Conservation (phyloP, 2,113 vertebrate species). For the Cynoglossus semilaevis region DNA sequence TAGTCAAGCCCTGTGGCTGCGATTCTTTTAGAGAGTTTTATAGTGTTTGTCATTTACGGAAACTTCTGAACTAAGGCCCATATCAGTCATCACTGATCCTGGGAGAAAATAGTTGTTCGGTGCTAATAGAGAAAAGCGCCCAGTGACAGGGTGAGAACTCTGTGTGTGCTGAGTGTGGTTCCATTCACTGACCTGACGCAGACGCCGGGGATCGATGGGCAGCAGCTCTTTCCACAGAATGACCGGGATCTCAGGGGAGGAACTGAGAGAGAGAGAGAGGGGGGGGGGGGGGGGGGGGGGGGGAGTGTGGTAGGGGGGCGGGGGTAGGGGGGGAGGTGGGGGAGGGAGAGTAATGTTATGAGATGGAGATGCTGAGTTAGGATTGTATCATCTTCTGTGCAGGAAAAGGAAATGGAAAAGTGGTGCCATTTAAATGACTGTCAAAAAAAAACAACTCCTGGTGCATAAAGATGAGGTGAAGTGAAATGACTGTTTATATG, state of each 20-base stretch:
- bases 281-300: constrained; percentile 32
- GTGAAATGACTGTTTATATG: too few species aligned
- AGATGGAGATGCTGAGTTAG: constrained; percentile 61
- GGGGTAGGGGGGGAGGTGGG: constrained; percentile 33
- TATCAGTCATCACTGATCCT: constrained; percentile 33
- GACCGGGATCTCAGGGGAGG: constrained; percentile 62
- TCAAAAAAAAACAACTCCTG: too few species aligned
- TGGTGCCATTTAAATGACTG: too few species aligned
- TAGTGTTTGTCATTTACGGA: not conserved
- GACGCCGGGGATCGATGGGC: constrained; percentile 67
- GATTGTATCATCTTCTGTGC: constrained; percentile 59
- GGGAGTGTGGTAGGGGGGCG: constrained; percentile 24
- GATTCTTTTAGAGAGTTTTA: too few species aligned
- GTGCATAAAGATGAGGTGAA: too few species aligned
- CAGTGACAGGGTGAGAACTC: constrained; percentile 35
- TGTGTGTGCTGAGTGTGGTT: constrained; percentile 56
- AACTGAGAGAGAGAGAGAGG: constrained; percentile 34
- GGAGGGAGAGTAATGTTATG: constrained; percentile 31
- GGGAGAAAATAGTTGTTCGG: constrained; percentile 26
- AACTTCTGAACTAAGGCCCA: constrained; percentile 1
- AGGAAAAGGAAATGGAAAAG: constrained; percentile 71
- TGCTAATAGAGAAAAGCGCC: constrained; percentile 25
- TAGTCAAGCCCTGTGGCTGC: too few species aligned
- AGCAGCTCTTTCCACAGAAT: constrained; percentile 55
- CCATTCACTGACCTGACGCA: constrained; percentile 63